phyloP scores from a whole-genome alignment of 2,797 vertebrate species.

The Spondyliosoma cantharus region DNA sequence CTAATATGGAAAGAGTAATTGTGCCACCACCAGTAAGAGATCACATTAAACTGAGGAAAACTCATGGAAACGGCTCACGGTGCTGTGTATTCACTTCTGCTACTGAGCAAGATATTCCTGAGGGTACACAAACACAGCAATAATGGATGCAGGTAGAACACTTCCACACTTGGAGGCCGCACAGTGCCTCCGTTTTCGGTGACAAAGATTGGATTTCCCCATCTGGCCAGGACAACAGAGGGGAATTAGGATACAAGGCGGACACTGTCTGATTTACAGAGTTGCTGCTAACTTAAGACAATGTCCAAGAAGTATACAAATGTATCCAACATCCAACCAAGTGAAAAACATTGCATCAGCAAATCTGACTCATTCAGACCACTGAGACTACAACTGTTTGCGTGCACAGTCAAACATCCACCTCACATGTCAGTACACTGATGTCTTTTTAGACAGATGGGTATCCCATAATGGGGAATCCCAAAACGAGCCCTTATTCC shows the following conservation, averaged over 20 bases:
- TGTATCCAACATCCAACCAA: not conserved
- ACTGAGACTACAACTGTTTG: not conserved
- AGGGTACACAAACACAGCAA: no score
- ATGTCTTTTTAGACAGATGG: slow-evolving; percentile 21
- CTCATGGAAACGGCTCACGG: no score
- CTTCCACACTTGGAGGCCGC: no score
- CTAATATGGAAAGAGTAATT: no score
- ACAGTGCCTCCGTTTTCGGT: no score
- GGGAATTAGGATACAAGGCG: not conserved
- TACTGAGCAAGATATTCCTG: no score
- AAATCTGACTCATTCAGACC: not conserved
- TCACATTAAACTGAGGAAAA: slow-evolving; percentile 4
- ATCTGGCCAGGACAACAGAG: not conserved
- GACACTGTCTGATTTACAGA: not conserved
- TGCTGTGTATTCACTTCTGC: no score
- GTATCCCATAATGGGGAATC: slow-evolving; percentile 62
- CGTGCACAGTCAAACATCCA: slow-evolving; percentile 3
- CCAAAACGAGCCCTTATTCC: slow-evolving; percentile 56
- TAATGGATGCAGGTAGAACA: no score
- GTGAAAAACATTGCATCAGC: not conserved
- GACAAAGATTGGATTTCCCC: not conserved
- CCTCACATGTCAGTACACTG: slow-evolving; percentile 13
- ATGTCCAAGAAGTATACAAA: not conserved
- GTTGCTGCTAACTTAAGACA: not conserved
- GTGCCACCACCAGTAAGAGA: not conserved